These are phyloP conservation scores for Ctenomys sociabilis DNA, from an alignment of 2,113 vertebrate species.

Conservation along the genomic window DNA sequence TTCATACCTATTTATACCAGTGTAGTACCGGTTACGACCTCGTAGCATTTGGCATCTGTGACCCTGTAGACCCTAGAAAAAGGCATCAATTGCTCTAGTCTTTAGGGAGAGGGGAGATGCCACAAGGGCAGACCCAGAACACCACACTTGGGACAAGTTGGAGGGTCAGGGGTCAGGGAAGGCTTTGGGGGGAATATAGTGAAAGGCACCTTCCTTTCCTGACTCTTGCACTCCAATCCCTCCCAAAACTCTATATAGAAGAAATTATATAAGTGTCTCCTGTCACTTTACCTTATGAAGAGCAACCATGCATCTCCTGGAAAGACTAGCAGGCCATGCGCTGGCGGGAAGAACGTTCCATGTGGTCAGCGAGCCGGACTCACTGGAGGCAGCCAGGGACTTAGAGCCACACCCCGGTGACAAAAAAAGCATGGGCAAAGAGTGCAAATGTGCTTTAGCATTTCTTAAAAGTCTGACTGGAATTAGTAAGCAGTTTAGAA, in stretches of 20 bases:
- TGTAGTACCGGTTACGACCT: not conserved
- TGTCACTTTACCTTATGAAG: not conserved
- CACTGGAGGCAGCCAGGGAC: not conserved
- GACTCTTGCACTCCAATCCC: not conserved
- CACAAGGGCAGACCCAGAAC: not conserved
- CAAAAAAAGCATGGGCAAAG: not conserved
- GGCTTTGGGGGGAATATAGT: not conserved
- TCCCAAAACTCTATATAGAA: not conserved
- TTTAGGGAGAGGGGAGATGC: not conserved
- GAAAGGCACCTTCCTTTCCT: not conserved
- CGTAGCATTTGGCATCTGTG: not conserved
- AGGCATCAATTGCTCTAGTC: not conserved
- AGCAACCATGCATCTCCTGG: not conserved
- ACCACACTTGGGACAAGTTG: not conserved
- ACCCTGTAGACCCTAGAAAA: not conserved
- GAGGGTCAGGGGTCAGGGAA: not conserved
- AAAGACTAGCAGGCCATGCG: not conserved
- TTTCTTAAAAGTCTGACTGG: not conserved
- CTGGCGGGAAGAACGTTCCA: not conserved
- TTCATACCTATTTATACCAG: not conserved
- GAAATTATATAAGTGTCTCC: not conserved
- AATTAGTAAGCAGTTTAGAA: not conserved
- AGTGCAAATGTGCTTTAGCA: not conserved
- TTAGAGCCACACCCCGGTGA: not conserved
- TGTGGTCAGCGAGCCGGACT: not conserved